Conservation (phyloP, 2,113 vertebrate species). For the Datnioides undecimradiatus region DNA sequence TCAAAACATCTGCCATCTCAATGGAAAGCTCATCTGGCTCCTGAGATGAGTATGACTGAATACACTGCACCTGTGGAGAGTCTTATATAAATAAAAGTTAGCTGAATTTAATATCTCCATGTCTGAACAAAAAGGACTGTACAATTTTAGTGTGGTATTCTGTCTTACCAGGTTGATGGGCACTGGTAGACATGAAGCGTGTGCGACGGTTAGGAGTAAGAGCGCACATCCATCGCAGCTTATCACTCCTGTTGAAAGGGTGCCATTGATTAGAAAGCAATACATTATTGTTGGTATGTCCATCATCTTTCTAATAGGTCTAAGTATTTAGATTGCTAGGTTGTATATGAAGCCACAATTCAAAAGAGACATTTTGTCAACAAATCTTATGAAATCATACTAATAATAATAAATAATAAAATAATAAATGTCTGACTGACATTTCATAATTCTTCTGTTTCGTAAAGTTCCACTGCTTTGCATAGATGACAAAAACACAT, state of each 20-base stretch:
- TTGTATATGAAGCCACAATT: too few relatives aligned
- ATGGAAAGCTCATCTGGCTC: constrained; percentile 95
- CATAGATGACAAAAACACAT: too few relatives aligned
- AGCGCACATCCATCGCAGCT: constrained; percentile 95
- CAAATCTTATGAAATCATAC: too few relatives aligned
- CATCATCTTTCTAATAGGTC: background rate
- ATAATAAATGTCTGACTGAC: too few relatives aligned
- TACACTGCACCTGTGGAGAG: constrained; percentile 96
- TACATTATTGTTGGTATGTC: background rate
- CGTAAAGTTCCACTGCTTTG: too few relatives aligned
- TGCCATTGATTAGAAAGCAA: constrained; percentile 8
- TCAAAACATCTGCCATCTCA: constrained; percentile 94
- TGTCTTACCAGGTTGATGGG: constrained; percentile 90
- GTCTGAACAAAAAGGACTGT: background rate
- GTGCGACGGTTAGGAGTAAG: constrained; percentile 94
- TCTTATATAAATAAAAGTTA: constrained; percentile 77
- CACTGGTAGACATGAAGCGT: constrained; percentile 92
- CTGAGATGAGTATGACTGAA: constrained; percentile 94
- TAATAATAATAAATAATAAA: too few relatives aligned
- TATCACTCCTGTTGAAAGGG: constrained; percentile 89
- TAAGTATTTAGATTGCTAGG: background rate
- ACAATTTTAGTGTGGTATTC: constrained; percentile 73
- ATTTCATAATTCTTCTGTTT: too few relatives aligned
- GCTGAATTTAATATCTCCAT: background rate
- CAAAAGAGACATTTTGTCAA: too few relatives aligned